Percentiles rank a stretch among this genome's conserved stretches.
Conservation (phyloP, 2,797 vertebrate genomes). For the Chaetodon trifasciatus region DNA sequence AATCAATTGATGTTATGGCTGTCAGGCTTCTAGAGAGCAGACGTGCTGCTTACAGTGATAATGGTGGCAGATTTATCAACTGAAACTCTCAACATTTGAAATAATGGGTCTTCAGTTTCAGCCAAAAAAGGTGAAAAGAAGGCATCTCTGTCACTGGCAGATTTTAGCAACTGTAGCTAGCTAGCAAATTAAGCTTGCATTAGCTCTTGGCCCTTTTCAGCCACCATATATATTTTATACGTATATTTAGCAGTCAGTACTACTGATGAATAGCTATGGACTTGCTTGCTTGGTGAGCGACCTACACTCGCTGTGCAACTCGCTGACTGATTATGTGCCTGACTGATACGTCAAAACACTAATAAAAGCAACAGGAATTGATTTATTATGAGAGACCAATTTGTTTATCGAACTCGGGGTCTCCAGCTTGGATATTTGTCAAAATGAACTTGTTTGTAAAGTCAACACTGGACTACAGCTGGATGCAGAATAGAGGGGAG, state of each 20-base stretch:
- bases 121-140: not conserved
- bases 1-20: not conserved
- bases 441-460: constrained; percentile 72
- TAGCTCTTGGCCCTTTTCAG: not conserved
- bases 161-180: not conserved
- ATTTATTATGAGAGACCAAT: constrained; percentile 69
- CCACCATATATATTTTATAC: not conserved
- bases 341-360: constrained; percentile 74
- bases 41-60: not conserved
- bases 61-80: not conserved
- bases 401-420: constrained; percentile 75
- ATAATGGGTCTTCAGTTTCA: not conserved
- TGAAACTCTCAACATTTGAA: not conserved
- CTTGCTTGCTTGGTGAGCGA: constrained; percentile 33
- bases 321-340: constrained; percentile 74
- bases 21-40: not conserved
- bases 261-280: constrained; percentile 12
- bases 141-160: not conserved
- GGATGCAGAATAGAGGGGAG: constrained; percentile 41
- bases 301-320: constrained; percentile 60
- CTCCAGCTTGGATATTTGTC: constrained; percentile 68
- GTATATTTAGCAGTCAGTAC: constrained; percentile 6
- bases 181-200: too few species aligned
- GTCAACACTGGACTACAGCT: constrained; percentile 70
- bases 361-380: constrained; percentile 72